Percentiles rank a stretch among this genome's conserved stretches.
Evolutionary conservation across 2,113 vertebrate genomes (phyloP).

Genomic region (Nothocercus nigrocapillus): DNA sequence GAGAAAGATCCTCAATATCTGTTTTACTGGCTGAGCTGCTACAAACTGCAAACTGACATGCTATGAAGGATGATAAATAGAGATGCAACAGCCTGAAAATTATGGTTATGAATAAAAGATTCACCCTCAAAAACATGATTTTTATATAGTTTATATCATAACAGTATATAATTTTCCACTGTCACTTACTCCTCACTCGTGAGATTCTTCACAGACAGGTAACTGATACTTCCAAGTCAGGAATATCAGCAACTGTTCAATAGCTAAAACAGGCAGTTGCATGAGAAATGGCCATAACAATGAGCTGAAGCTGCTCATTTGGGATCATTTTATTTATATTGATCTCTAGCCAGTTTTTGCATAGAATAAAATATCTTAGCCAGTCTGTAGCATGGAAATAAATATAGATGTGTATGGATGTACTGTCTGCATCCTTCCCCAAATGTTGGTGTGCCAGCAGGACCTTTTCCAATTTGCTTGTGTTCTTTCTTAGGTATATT

Average conservation of each 20-base stretch:
- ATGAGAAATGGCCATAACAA: conserved; percentile 57
- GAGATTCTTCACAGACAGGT: conserved; percentile 27
- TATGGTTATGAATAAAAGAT: conserved; percentile 66
- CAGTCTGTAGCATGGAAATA: conserved; percentile 54
- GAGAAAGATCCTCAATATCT: not conserved
- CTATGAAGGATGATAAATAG: conserved; percentile 58
- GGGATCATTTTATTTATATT: conserved; percentile 54
- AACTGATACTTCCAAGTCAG: conserved; percentile 45
- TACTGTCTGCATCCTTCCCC: conserved; percentile 36
- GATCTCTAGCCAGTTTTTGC: conserved; percentile 51
- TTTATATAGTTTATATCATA: conserved; percentile 47
- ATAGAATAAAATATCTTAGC: conserved; percentile 57
- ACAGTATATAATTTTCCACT: conserved; percentile 23
- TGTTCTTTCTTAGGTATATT: conserved; percentile 48
- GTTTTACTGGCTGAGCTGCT: conserved; percentile 17
- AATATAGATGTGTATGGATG: conserved; percentile 47
- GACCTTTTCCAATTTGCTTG: conserved; percentile 56
- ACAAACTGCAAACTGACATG: conserved; percentile 1
- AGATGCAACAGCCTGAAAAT: conserved; percentile 58
- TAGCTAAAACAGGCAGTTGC: conserved; percentile 32
- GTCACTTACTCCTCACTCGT: not conserved
- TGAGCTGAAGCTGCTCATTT: conserved; percentile 4
- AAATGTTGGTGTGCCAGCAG: conserved; percentile 39
- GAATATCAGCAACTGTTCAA: conserved; percentile 60
- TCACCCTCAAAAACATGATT: conserved; percentile 2